phyloP scores from a whole-genome alignment of 2,888 invertebrate genomes.

The Xylophagus ater region DNA sequence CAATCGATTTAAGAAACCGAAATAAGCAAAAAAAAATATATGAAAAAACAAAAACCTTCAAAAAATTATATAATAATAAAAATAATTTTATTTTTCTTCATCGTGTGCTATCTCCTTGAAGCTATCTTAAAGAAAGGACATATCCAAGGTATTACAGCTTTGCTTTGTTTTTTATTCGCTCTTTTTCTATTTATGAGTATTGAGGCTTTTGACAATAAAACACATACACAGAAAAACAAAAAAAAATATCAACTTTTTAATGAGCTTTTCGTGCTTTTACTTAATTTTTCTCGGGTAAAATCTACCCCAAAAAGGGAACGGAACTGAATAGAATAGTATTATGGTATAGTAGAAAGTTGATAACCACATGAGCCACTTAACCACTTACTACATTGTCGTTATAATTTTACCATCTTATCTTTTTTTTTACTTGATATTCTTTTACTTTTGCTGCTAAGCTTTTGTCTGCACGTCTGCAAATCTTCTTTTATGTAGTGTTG shows the following conservation, averaged over 20 bases:
- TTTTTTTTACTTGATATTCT: not conserved
- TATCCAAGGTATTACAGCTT: constrained; percentile 69
- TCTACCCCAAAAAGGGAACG: too few relatives aligned
- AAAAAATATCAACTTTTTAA: not conserved
- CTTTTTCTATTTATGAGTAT: not conserved
- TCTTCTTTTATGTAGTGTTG: constrained; percentile 1
- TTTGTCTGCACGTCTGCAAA: not conserved
- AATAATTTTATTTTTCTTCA: too few relatives aligned
- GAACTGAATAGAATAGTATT: too few relatives aligned
- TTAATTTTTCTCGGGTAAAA: constrained; percentile 5
- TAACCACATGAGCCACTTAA: not conserved
- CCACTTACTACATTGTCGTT: not conserved
- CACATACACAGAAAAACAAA: constrained; percentile 4
- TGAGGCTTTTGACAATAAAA: constrained; percentile 8
- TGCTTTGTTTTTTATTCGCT: constrained; percentile 1
- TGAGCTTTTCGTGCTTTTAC: constrained; percentile 9
- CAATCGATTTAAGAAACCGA: too few relatives aligned
- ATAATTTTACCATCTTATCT: not conserved
- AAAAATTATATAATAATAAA: too few relatives aligned
- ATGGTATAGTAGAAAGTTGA: not conserved
- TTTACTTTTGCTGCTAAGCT: not conserved
- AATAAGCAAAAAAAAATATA: too few relatives aligned
- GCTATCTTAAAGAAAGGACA: constrained; percentile 88
- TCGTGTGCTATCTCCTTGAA: constrained; percentile 36
- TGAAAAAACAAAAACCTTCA: too few relatives aligned